Percentiles rank a stretch among this genome's conserved stretches.
Evolutionary conservation across 2,113 vertebrate species (phyloP).

Genomic region (Silurus asotus): DNA sequence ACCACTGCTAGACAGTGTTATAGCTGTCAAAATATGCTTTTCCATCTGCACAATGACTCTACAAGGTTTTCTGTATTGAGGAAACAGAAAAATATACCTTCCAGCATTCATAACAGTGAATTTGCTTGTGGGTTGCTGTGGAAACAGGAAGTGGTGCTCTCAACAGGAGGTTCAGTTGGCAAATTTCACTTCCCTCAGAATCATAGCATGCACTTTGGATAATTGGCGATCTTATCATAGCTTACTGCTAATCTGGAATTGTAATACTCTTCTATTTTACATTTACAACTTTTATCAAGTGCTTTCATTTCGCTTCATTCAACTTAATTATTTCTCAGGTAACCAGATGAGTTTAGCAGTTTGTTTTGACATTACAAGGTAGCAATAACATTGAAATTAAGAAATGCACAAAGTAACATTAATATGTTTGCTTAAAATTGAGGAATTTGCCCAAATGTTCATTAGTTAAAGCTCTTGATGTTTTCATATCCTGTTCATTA

Average conservation of each 20-base stretch:
- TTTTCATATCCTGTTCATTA: not conserved
- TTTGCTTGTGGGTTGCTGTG: slow-evolving; percentile 73
- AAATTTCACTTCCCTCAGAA: slow-evolving; percentile 50
- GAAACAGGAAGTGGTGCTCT: slow-evolving; percentile 62
- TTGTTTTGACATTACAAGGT: slow-evolving; percentile 55
- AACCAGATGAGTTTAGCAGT: slow-evolving; percentile 62
- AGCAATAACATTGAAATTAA: not conserved
- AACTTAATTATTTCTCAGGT: not conserved
- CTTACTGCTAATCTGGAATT: slow-evolving; percentile 60
- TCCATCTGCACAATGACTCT: slow-evolving; percentile 50
- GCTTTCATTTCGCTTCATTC: not conserved
- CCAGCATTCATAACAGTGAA: slow-evolving; percentile 60
- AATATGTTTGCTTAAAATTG: not conserved
- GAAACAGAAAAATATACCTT: slow-evolving; percentile 64
- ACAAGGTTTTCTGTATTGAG: slow-evolving; percentile 59
- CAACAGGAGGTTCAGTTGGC: slow-evolving; percentile 55
- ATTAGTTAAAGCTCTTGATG: not conserved
- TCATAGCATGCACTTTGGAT: slow-evolving; percentile 61
- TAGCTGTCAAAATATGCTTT: slow-evolving; percentile 44
- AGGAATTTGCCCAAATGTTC: not conserved
- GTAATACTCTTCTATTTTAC: slow-evolving; percentile 53
- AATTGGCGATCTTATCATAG: slow-evolving; percentile 68
- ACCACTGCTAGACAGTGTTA: slow-evolving; percentile 29
- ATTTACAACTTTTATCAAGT: slow-evolving; percentile 47
- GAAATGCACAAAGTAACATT: not conserved